Conservation (phyloP, 2,113 vertebrate genomes). For the Vombatus ursinus region DNA sequence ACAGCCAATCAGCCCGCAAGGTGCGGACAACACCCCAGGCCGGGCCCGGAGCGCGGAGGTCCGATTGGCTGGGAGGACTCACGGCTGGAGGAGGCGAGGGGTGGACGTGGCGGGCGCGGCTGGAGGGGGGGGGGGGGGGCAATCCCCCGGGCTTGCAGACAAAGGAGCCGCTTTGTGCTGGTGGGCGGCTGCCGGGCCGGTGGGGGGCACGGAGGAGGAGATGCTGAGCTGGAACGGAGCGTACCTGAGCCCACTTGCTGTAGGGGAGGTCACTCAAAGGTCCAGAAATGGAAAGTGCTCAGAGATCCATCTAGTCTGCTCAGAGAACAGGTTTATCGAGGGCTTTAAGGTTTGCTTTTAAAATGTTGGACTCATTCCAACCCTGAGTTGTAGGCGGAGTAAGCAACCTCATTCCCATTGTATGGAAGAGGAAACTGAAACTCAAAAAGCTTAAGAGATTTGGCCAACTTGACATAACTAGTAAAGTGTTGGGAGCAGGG, state of each 20-base stretch:
- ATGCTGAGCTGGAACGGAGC: too few species aligned
- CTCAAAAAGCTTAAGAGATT: background rate
- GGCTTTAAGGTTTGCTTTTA: background rate
- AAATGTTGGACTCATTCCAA: background rate
- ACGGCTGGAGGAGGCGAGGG: background rate
- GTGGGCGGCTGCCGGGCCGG: background rate
- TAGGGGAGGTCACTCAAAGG: background rate
- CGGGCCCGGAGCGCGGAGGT: background rate
- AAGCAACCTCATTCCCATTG: background rate
- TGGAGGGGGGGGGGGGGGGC: background rate
- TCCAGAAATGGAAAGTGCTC: background rate
- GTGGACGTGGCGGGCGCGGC: slow-evolving; percentile 1
- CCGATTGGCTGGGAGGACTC: slow-evolving; percentile 41
- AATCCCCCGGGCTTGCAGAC: slow-evolving; percentile 21
- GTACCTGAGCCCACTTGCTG: too few species aligned
- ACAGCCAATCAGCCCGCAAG: slow-evolving; percentile 81
- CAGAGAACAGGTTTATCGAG: background rate
- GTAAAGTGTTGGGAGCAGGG: too few species aligned
- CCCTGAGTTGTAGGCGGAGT: background rate
- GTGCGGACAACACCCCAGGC: slow-evolving; percentile 85
- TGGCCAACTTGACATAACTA: too few species aligned
- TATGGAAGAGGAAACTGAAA: background rate
- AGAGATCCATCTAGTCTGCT: background rate
- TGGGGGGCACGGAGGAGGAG: fast-evolving
- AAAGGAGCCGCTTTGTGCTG: slow-evolving; percentile 68